phyloP scores from a whole-genome alignment of 2,888 invertebrate genomes.

The Troides oblongomaculatus region DNA sequence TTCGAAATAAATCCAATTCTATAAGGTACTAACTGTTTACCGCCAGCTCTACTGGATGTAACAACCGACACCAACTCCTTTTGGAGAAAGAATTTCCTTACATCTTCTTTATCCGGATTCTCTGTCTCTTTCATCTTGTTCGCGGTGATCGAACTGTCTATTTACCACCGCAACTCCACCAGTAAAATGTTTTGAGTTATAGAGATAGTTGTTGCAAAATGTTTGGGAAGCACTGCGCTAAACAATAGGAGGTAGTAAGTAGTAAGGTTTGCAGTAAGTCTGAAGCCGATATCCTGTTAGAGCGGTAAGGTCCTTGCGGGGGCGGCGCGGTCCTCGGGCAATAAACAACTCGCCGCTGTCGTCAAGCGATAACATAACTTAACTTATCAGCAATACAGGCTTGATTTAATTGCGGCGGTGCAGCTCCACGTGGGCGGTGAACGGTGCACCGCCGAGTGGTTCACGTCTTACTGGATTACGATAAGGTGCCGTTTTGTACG shows the following conservation, averaged over 20 bases:
- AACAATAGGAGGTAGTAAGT: constrained; percentile 28
- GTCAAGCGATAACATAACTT: constrained; percentile 36
- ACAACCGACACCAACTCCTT: no score
- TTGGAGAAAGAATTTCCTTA: no score
- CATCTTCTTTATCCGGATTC: no score
- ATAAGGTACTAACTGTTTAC: no score
- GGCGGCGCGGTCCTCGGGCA: constrained; percentile 60
- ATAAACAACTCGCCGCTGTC: constrained; percentile 49
- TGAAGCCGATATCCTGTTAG: constrained; percentile 51
- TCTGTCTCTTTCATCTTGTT: no score
- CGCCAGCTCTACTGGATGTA: no score
- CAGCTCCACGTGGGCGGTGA: no score
- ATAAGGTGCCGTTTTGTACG: constrained; percentile 43
- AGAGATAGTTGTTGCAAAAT: constrained; percentile 15
- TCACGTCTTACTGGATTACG: neutral
- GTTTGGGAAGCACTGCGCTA: constrained; percentile 42
- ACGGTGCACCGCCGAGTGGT: no score
- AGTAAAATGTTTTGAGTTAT: neutral
- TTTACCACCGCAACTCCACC: no score
- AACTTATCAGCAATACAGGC: constrained; percentile 42
- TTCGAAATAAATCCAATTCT: no score
- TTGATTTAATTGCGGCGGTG: constrained; percentile 35
- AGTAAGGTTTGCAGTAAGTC: constrained; percentile 58
- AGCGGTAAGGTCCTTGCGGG: constrained; percentile 44
- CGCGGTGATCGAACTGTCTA: no score